Evolutionary conservation across 2,888 invertebrate genomes (phyloP), one percentile per base, ranked within the genome.

Genomic region (Strigamia transsilvanica): DNA sequence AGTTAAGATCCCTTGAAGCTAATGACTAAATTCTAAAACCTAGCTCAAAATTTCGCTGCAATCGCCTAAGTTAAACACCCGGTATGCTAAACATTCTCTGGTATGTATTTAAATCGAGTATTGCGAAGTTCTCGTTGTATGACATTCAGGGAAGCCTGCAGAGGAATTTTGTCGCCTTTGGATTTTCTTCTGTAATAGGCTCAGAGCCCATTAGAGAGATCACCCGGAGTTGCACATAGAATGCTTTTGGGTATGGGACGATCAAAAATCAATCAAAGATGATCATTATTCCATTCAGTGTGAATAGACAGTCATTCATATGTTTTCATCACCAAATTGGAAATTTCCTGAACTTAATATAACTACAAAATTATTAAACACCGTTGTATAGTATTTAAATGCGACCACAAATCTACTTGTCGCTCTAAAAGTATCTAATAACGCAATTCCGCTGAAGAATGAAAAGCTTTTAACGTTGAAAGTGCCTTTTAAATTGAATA

Each of bases 201-300:
- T 27, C n/a, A 27, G 32, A 13, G 73, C n/a, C 73, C 73, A 27
- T 73, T 73, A 73, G 73, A 13, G 18, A 13, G 73, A 73, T 12
- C 73, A 15, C 73, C 73, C 32, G n/a, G 10, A 23, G 61, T 21
- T 66, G 1, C 21, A 0, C 21, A 21, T 27, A 73, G 6, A n/a
- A 21, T 15, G 73, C 27, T n/a, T 32, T n/a, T n/a, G 32, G 27
- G 12, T 15, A 15, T 32, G 73, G 27, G 32, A 73, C 32, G 73
- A 73, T 73, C 73, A 73, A 27, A 32, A 32, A 73, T 73, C 73
- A 73, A 73, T 73, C n/a, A 12, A 32, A 27, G 6, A 12, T n/a
- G 73, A 32, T 27, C 73, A 73, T 73, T 73, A 73, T 73, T 73
- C 73, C 32, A 73, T 73, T 73, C 73, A 32, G 27, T 12, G 3